Conservation (phyloP, 2,888 invertebrate genomes). For the Tenthredo distinguenda region DNA sequence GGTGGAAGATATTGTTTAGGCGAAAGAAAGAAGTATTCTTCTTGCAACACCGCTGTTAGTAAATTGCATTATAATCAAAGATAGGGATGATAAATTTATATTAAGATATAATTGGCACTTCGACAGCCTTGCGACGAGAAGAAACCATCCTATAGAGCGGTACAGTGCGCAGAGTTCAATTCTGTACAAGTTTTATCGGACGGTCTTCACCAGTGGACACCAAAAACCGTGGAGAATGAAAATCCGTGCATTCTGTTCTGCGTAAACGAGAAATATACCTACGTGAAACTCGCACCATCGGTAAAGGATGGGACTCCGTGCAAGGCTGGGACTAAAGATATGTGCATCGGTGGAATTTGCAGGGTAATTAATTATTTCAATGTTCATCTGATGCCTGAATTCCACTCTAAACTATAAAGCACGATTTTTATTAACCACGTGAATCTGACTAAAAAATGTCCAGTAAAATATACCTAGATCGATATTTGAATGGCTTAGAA, state of each 20-base stretch:
- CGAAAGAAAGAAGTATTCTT: slow-evolving; percentile 85
- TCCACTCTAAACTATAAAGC: neutral
- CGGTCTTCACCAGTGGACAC: slow-evolving; percentile 82
- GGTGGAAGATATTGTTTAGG: slow-evolving; percentile 93
- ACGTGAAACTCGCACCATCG: slow-evolving; percentile 87
- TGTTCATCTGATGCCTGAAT: neutral
- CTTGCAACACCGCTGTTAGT: slow-evolving; percentile 79
- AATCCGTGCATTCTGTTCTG: slow-evolving; percentile 92
- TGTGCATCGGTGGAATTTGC: slow-evolving; percentile 90
- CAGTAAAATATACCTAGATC: neutral
- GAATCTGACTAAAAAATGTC: neutral
- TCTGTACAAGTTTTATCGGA: slow-evolving; percentile 76
- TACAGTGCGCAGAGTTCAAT: slow-evolving; percentile 88
- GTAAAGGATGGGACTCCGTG: slow-evolving; percentile 93
- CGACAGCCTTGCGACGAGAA: slow-evolving; percentile 83
- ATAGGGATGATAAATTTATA: neutral
- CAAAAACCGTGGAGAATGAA: slow-evolving; percentile 80
- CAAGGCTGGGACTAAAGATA: slow-evolving; percentile 88
- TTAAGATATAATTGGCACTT: neutral
- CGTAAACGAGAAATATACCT: slow-evolving; percentile 86
- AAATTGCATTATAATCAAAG: neutral
- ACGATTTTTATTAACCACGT: neutral
- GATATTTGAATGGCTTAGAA: slow-evolving; percentile 81
- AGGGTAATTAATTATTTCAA: slow-evolving; percentile 79
- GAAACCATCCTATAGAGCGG: slow-evolving; percentile 86